Evolutionary conservation across 1,140 invertebrate genomes (phyloP).

Genomic region (Pristionchus pacificus): DNA sequence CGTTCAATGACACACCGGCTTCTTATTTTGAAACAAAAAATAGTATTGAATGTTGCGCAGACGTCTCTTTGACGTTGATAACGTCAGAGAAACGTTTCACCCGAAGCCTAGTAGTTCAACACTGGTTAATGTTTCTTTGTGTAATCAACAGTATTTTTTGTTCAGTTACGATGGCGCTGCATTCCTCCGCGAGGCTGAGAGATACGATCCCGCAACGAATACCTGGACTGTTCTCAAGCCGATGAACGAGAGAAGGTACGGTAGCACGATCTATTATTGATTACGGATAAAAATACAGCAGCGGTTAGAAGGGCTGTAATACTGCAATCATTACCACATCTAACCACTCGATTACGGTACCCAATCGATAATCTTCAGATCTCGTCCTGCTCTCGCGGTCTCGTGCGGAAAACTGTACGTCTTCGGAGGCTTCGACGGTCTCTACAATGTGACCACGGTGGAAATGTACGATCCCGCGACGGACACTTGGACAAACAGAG

Average conservation of each 20-base stretch:
- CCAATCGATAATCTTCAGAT: too few species aligned
- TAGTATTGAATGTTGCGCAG: too few species aligned
- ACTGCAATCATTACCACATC: too few species aligned
- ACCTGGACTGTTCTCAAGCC: conserved; percentile 71
- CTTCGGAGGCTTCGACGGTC: background rate
- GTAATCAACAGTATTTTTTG: background rate
- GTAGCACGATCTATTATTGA: too few species aligned
- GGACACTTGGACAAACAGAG: background rate
- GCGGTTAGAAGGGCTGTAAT: too few species aligned
- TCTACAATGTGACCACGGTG: background rate
- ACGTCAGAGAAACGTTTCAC: too few species aligned
- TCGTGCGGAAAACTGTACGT: background rate
- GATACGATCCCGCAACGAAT: conserved; percentile 73
- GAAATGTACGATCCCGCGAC: background rate
- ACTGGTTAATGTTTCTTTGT: background rate
- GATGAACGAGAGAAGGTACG: conserved; percentile 74
- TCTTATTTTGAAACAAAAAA: too few species aligned
- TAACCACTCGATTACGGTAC: background rate
- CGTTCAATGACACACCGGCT: too few species aligned
- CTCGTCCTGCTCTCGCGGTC: background rate
- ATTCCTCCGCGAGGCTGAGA: conserved; percentile 31
- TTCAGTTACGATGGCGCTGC: conserved; percentile 32
- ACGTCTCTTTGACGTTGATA: too few species aligned
- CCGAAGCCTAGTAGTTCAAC: too few species aligned
- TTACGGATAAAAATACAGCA: too few species aligned